Evolutionary conservation across 2,888 invertebrate genomes (phyloP).

Genomic region (Melitaea athalia): DNA sequence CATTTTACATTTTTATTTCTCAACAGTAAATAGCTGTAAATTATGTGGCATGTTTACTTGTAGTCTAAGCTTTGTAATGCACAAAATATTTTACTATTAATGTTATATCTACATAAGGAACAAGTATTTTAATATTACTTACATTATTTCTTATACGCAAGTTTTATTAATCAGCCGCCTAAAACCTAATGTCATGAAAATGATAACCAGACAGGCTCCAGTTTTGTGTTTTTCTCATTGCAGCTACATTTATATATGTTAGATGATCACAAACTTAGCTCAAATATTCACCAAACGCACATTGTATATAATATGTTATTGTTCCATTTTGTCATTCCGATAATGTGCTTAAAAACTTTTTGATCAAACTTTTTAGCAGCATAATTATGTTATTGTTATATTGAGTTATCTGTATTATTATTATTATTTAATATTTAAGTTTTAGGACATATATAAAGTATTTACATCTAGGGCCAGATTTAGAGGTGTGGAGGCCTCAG

Average conservation of each 20-base stretch:
- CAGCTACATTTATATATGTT: constrained; percentile 30
- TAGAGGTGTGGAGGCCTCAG: background rate
- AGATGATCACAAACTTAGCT: constrained; percentile 16
- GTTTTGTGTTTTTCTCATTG: constrained; percentile 23
- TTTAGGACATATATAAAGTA: constrained; percentile 30
- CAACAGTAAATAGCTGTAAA: constrained; percentile 64
- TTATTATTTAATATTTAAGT: constrained; percentile 50
- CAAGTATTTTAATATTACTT: constrained; percentile 35
- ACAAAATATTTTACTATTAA: constrained; percentile 53
- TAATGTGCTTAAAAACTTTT: constrained; percentile 22
- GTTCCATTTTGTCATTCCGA: constrained; percentile 24
- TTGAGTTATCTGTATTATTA: constrained; percentile 60
- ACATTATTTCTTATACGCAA: constrained; percentile 23
- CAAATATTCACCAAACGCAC: constrained; percentile 12
- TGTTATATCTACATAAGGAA: constrained; percentile 34
- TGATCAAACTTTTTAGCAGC: constrained; percentile 20
- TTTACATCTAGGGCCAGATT: constrained; percentile 7
- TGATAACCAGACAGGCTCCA: background rate
- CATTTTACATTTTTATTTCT: constrained; percentile 57
- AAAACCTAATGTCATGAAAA: constrained; percentile 4
- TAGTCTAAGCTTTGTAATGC: constrained; percentile 64
- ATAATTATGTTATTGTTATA: constrained; percentile 25
- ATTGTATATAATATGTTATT: constrained; percentile 24
- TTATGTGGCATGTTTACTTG: constrained; percentile 66
- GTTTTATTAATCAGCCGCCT: constrained; percentile 27